These are phyloP conservation scores for Corythoichthys intestinalis DNA, from an alignment of 2,113 vertebrate species.

Conservation along the genomic window DNA sequence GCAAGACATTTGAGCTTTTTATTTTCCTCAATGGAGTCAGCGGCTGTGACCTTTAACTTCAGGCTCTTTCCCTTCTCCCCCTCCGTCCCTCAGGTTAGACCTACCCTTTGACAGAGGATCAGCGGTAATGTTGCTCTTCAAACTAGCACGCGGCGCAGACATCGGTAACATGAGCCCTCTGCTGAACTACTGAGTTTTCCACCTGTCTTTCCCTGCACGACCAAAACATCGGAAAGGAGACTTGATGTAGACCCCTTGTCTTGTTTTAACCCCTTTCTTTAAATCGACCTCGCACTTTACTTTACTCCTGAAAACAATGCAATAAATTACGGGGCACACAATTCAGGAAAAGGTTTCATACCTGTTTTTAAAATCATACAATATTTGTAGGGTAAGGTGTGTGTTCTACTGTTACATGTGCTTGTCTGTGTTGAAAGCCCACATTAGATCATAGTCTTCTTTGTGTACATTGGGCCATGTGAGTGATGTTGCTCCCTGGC, in stretches of 20 bases:
- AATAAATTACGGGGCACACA: not conserved
- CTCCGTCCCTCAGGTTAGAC: conserved; percentile 32
- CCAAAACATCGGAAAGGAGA: not conserved
- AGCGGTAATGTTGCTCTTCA: conserved; percentile 43
- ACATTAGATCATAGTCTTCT: conserved; percentile 70
- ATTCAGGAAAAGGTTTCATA: not conserved
- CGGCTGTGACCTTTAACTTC: conserved; percentile 62
- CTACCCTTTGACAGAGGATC: conserved; percentile 61
- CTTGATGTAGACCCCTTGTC: not conserved
- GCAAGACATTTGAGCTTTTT: conserved; percentile 68
- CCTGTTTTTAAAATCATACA: not conserved
- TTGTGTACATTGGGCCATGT: conserved; percentile 62
- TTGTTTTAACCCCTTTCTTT: not conserved
- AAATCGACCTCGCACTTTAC: not conserved
- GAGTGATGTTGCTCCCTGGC: conserved; percentile 57
- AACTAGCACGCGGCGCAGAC: conserved; percentile 39
- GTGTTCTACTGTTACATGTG: not conserved
- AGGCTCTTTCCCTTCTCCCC: conserved; percentile 2
- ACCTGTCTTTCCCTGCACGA: conserved; percentile 37
- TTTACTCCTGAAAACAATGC: not conserved
- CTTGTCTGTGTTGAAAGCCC: conserved; percentile 19
- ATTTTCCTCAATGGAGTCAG: conserved; percentile 57
- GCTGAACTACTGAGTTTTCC: conserved; percentile 18
- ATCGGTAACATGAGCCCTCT: conserved; percentile 36
- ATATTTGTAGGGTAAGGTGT: not conserved